phyloP scores from a whole-genome alignment of 2,113 vertebrate genomes.

The Collichthys lucidus region DNA sequence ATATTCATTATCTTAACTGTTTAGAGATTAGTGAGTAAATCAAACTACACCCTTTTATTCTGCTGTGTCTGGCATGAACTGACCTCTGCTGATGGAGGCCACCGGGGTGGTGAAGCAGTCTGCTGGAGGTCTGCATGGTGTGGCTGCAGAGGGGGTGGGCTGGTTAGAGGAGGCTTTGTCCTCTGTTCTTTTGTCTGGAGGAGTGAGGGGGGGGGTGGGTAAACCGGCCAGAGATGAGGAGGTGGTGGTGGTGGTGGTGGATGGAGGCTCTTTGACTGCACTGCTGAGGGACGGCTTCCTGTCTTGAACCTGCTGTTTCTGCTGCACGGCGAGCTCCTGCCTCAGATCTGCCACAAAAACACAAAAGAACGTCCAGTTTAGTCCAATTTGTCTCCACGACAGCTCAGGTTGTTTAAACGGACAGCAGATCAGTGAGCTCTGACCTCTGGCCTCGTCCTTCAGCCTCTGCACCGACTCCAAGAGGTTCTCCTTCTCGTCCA shows the following conservation, averaged over 20 bases:
- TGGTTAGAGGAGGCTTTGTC: slow-evolving; percentile 58
- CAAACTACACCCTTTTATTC: too few species aligned
- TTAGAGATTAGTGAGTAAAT: too few species aligned
- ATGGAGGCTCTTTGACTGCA: slow-evolving; percentile 68
- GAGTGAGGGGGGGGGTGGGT: slow-evolving; percentile 62
- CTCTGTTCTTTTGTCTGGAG: slow-evolving; percentile 25
- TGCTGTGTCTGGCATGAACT: not conserved
- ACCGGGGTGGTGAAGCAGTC: slow-evolving; percentile 77
- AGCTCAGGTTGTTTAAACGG: too few species aligned
- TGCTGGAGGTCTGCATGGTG: slow-evolving; percentile 67
- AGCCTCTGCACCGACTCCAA: slow-evolving; percentile 93
- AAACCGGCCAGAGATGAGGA: slow-evolving; percentile 8
- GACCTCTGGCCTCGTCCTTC: slow-evolving; percentile 97
- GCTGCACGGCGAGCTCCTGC: slow-evolving; percentile 94
- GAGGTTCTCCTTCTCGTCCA: slow-evolving; percentile 96
- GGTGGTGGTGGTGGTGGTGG: slow-evolving; percentile 51
- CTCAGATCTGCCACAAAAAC: slow-evolving; percentile 85
- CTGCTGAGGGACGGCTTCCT: slow-evolving; percentile 77
- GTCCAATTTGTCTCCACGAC: too few species aligned
- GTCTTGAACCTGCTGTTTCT: slow-evolving; percentile 95
- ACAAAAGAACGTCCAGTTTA: fast-evolving
- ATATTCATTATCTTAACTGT: too few species aligned
- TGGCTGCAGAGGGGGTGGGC: slow-evolving; percentile 79
- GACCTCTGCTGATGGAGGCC: slow-evolving; percentile 82
- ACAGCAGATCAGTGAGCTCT: not conserved